These are phyloP conservation scores for Epizoanthus scotinus DNA, from an alignment of 92 coral and sea anemone genomes.

Conservation along the genomic window DNA sequence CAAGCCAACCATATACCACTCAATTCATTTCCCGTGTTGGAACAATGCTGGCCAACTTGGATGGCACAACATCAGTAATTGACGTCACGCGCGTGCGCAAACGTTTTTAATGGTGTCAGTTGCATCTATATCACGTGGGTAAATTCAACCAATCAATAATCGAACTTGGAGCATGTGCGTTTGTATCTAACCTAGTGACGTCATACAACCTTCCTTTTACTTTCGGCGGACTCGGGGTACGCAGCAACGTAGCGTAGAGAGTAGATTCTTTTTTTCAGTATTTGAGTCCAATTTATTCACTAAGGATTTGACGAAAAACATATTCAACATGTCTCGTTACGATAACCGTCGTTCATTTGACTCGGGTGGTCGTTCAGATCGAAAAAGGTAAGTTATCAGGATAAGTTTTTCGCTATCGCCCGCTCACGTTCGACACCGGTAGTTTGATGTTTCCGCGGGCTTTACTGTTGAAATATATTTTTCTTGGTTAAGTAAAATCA, in stretches of 20 bases:
- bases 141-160: background rate
- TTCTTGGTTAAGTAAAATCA: too few relatives aligned
- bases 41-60: too few relatives aligned
- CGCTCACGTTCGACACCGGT: too few relatives aligned
- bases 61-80: too few relatives aligned
- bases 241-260: background rate
- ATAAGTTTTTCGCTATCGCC: too few relatives aligned
- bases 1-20: too few relatives aligned
- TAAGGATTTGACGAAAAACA: slow-evolving; percentile 40
- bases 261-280: background rate
- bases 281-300: slow-evolving; percentile 2
- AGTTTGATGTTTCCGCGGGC: too few relatives aligned
- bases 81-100: too few relatives aligned
- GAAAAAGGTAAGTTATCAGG: slow-evolving; percentile 81
- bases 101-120: too few relatives aligned
- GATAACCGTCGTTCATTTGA: slow-evolving; percentile 94
- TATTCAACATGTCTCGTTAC: slow-evolving; percentile 90
- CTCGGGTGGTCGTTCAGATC: slow-evolving; percentile 96
- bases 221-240: slow-evolving; percentile 18
- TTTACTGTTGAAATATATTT: too few relatives aligned
- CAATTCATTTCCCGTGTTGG: too few relatives aligned
- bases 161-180: slow-evolving; percentile 28
- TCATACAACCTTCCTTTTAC: slow-evolving; percentile 1
- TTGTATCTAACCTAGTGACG: background rate
- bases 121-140: too few relatives aligned